phyloP scores from a whole-genome alignment of 2,113 vertebrate species.

The Ageneiosus marmoratus region DNA sequence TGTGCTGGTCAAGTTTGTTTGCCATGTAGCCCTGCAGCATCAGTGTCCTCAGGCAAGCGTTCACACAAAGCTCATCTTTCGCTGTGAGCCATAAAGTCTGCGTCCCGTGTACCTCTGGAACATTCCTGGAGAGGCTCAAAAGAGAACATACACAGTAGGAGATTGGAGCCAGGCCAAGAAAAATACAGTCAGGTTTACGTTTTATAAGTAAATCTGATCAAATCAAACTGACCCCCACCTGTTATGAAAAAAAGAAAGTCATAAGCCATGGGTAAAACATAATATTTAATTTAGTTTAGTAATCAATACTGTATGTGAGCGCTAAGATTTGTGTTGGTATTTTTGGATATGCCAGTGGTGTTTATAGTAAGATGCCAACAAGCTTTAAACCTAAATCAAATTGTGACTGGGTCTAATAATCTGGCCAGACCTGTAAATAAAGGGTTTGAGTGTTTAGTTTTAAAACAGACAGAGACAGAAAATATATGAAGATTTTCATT shows the following conservation, averaged over 20 bases:
- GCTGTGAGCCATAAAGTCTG: conserved; percentile 47
- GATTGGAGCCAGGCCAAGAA: conserved; percentile 45
- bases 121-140: conserved; percentile 57
- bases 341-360: conserved; percentile 3
- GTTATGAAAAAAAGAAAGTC: conserved; percentile 31
- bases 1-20: conserved; percentile 14
- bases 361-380: conserved; percentile 38
- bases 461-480: not conserved
- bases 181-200: conserved; percentile 52
- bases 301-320: conserved; percentile 21
- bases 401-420: conserved; percentile 13
- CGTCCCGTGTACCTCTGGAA: conserved; percentile 46
- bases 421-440: not conserved
- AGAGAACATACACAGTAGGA: conserved; percentile 53
- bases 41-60: conserved; percentile 41
- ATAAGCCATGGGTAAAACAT: conserved; percentile 30
- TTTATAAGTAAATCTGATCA: conserved; percentile 57
- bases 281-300: conserved; percentile 19
- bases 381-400: not conserved
- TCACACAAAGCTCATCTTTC: conserved; percentile 56
- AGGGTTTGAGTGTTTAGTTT: not conserved
- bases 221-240: conserved; percentile 48
- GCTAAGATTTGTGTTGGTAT: conserved; percentile 38
- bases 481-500: not conserved
- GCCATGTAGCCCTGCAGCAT: conserved; percentile 29